These are phyloP conservation scores for Schrankia costaestrigalis DNA, from an alignment of 2,888 invertebrate genomes.

Conservation along the genomic window DNA sequence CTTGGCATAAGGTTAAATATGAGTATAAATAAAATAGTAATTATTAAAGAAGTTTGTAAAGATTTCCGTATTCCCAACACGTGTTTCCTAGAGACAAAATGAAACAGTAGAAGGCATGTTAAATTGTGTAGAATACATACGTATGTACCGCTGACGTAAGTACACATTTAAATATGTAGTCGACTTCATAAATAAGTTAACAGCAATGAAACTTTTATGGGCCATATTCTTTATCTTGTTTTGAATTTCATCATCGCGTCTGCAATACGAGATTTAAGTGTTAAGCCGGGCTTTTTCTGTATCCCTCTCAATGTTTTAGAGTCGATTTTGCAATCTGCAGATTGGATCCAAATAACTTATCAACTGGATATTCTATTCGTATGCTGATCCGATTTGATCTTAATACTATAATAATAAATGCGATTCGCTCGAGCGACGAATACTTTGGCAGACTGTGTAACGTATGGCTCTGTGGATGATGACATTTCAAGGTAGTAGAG, in stretches of 20 bases:
- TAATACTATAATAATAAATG: conserved; percentile 18
- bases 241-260: conserved; percentile 73
- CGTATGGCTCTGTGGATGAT: neutral
- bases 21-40: too few relatives aligned
- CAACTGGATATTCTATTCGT: conserved; percentile 20
- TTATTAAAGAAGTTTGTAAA: too few relatives aligned
- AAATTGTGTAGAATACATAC: conserved; percentile 23
- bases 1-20: too few relatives aligned
- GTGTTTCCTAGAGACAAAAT: neutral
- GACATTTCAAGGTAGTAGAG: too few relatives aligned
- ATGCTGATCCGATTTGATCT: conserved; percentile 22
- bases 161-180: conserved; percentile 68
- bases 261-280: conserved; percentile 60
- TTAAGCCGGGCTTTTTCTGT: conserved; percentile 43
- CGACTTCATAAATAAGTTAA: conserved; percentile 75
- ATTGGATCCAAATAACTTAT: conserved; percentile 35
- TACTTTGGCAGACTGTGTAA: neutral
- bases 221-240: conserved; percentile 74
- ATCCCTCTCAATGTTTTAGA: conserved; percentile 27
- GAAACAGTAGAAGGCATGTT: conserved; percentile 6
- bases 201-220: conserved; percentile 75
- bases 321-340: conserved; percentile 33
- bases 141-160: conserved; percentile 36
- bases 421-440: conserved; percentile 11
- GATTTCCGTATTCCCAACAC: neutral